A percentile compares a stretch with the other conserved stretches of the same genome.
Conservation (phyloP, 1,140 invertebrate species). For the Agrilus planipennis region DNA sequence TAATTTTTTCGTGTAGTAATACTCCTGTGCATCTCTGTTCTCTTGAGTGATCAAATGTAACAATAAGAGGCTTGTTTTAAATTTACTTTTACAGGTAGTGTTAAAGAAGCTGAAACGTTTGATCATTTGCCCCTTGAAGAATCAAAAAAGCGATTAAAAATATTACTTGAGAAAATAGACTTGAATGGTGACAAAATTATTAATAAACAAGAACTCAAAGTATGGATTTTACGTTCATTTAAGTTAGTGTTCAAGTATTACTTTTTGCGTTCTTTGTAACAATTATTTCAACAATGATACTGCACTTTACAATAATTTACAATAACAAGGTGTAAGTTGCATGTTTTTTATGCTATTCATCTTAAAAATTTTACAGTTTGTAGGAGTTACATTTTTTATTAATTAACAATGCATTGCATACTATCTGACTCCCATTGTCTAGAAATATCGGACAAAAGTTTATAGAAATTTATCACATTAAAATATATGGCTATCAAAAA, state of each 20-base stretch:
- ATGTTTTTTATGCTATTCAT: not conserved
- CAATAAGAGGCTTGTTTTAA: too few relatives aligned
- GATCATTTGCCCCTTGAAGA: constrained; percentile 79
- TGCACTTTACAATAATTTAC: constrained; percentile 1
- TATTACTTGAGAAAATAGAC: constrained; percentile 86
- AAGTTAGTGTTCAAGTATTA: constrained; percentile 54
- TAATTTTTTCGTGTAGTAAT: too few relatives aligned
- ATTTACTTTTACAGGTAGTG: too few relatives aligned
- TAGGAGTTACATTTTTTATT: constrained; percentile 4
- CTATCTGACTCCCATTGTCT: too few relatives aligned
- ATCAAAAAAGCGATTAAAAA: constrained; percentile 64
- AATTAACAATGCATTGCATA: not conserved
- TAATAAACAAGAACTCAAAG: constrained; percentile 70
- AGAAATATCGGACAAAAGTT: too few relatives aligned
- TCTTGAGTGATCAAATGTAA: too few relatives aligned
- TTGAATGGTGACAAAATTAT: constrained; percentile 59
- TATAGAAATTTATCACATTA: too few relatives aligned
- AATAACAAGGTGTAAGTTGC: not conserved
- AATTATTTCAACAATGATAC: too few relatives aligned
- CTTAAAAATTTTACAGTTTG: not conserved
- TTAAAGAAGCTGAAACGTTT: constrained; percentile 86
- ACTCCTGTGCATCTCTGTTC: too few relatives aligned
- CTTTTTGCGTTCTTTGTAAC: too few relatives aligned
- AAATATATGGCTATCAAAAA: too few relatives aligned
- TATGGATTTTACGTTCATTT: constrained; percentile 91